Base-by-base conservation (phyloP, 2,113 vertebrate genomes). In the Ariopsis seemanni region DNA sequence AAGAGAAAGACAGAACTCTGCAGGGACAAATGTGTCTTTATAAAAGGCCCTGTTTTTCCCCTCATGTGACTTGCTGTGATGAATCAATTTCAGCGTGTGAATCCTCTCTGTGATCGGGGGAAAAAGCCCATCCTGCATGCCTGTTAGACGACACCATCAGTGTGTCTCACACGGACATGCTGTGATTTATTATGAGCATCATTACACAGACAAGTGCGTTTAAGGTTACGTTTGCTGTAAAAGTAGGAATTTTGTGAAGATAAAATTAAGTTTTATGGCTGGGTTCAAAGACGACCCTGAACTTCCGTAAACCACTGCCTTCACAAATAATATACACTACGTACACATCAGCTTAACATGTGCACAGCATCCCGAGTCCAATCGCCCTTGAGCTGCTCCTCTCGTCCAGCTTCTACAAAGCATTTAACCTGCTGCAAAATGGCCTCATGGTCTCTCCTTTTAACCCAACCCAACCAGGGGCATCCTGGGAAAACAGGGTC, bases 51-150 rank as follows among this genome's bases (percentile, higher is more conserved):
- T 74, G 85, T 71, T 78, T 80, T 77, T 63, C 62, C 63, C 72
- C 57, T 42, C 81, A 74, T 72, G 81, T 88, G 89, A 85, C 58
- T 42, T 30, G 85, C 79, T 81, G 81, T 90, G 87, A 88, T 90
- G 89, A 90, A 88, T 90, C 89, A 86, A 86, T 86, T 86, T 90
- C 58, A 84, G 87, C 81, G 80, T 84, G 86, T 84, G 86, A 84
- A 87, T 78, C 71, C 86, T 87, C 71, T 67, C 27, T 58, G 81
- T n/a, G 50, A 53, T 58, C 58, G 27, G 55, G 25, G 52, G 87
- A 78, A 83, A 42, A 83, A 34, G 63, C 42, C 53, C 75, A 72
- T 86, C 50, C 75, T 81, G 75, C 82, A 87, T 18, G 85, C 71
- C 62, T 87, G 58, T 84, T 69, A 88, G 72, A 86, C 84, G 86